Evolutionary conservation across 1,140 invertebrate genomes (phyloP), one percentile per base, ranked within the genome.

Genomic region (Andricus grossulariae): DNA sequence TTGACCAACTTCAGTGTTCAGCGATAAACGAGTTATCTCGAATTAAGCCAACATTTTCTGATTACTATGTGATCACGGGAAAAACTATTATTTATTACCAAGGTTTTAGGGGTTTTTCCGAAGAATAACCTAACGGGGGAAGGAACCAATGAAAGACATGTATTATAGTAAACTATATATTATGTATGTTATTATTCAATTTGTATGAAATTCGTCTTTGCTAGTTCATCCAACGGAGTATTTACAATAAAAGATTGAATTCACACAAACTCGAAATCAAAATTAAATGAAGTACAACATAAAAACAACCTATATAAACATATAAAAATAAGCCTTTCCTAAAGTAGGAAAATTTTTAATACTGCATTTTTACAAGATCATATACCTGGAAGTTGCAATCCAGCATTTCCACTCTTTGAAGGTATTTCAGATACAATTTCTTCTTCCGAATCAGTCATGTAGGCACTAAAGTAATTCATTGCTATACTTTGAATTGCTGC

Each of bases 161-260:
- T 82, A 78, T 79, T 79, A 85, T 77, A 82, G 21, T 66, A 50
- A 55, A 57, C 13, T 74, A 72, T 73, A 72, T 45, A 45, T 77
- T 82, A 21, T 77, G 45, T 73, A 75, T 72, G 79, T 78, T 79
- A 70, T 79, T 83, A 72, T 75, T 57, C 8, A 66, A 79, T 80
- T 83, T 85, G 19, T 78, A 85, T 50, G 39, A 60, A 25, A 83
- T 75, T 79, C 60, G 77, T 66, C 77, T 85, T 73, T 81, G 79
- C 50, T 21, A 74, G 55, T 71, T 15, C 71, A 79, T 51, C 32
- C 66, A 76, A 79, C 82, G 15, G 15, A 66, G 75, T 88, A 87
- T 85, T 85, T 86, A 86, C 74, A 87, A 85, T 85, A 87, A 85
- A 84, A 82, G 70, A 57, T 75, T 74, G 52, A 80, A 81, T 82